Conservation (phyloP, 2,113 vertebrate species). For the Plecotus auritus region DNA sequence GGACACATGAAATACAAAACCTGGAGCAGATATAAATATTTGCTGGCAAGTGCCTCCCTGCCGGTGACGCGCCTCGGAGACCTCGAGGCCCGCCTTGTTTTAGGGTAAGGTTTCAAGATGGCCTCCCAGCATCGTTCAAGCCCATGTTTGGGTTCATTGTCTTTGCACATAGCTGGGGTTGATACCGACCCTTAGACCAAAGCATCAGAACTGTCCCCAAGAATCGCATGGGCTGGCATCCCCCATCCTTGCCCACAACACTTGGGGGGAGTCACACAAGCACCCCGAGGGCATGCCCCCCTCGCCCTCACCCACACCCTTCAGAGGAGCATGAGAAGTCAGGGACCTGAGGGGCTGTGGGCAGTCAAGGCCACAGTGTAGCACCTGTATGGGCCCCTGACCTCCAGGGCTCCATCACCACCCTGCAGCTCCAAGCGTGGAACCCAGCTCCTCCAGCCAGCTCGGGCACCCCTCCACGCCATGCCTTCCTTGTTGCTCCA, state of each 20-base stretch:
- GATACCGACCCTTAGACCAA: background rate
- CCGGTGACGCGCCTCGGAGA: background rate
- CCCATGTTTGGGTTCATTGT: background rate
- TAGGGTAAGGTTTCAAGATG: background rate
- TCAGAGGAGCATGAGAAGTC: background rate
- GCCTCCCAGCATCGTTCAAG: background rate
- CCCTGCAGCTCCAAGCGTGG: background rate
- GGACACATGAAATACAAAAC: background rate
- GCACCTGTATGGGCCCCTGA: background rate
- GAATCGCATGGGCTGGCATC: background rate
- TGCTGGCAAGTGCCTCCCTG: background rate
- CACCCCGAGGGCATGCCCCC: accelerated
- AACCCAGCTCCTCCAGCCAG: background rate
- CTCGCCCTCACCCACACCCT: background rate
- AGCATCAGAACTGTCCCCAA: background rate
- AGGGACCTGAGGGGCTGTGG: accelerated
- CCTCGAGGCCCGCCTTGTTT: background rate
- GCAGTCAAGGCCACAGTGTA: background rate
- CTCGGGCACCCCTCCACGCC: accelerated
- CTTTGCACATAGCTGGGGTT: background rate
- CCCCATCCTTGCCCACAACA: background rate
- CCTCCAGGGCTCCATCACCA: background rate
- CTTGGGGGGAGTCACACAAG: background rate
- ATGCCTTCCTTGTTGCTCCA: background rate
- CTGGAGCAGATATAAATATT: background rate